phyloP scores from a whole-genome alignment of 2,888 invertebrate genomes.

The Hirudinaria manillensis region DNA sequence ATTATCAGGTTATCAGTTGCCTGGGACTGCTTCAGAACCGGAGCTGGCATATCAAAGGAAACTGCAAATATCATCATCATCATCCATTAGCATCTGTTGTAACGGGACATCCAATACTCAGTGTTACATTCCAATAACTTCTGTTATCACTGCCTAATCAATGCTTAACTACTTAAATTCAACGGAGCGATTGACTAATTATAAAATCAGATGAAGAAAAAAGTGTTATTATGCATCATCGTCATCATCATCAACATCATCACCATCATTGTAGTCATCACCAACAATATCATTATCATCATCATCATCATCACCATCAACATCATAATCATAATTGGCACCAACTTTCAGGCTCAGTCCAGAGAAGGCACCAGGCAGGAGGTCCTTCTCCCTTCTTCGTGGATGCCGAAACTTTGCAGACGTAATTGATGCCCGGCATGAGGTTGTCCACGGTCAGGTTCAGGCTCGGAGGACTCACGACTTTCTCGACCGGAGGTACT shows the following conservation, averaged over 20 bases:
- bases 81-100: neutral
- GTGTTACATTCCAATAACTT: no score
- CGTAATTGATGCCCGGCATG: slow-evolving; percentile 70
- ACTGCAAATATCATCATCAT: slow-evolving; percentile 41
- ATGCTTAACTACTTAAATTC: no score
- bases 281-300: no score
- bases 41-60: slow-evolving; percentile 65
- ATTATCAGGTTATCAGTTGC: slow-evolving; percentile 62
- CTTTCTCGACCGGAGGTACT: slow-evolving; percentile 2
- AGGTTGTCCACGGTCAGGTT: slow-evolving; percentile 32
- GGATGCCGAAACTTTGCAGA: slow-evolving; percentile 66
- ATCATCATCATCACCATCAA: no score
- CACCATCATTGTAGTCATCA: neutral
- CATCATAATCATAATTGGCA: neutral
- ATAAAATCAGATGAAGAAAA: no score
- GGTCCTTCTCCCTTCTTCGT: slow-evolving; percentile 59
- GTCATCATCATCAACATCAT: no score
- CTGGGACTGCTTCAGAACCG: slow-evolving; percentile 61
- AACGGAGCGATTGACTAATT: no score
- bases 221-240: no score
- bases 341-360: slow-evolving; percentile 66
- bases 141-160: no score
- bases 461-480: slow-evolving; percentile 16
- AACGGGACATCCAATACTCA: no score
- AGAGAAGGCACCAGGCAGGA: slow-evolving; percentile 60